These are phyloP conservation scores for Thymelicus lineola DNA, from an alignment of 2,888 invertebrate species.

Conservation along the genomic window DNA sequence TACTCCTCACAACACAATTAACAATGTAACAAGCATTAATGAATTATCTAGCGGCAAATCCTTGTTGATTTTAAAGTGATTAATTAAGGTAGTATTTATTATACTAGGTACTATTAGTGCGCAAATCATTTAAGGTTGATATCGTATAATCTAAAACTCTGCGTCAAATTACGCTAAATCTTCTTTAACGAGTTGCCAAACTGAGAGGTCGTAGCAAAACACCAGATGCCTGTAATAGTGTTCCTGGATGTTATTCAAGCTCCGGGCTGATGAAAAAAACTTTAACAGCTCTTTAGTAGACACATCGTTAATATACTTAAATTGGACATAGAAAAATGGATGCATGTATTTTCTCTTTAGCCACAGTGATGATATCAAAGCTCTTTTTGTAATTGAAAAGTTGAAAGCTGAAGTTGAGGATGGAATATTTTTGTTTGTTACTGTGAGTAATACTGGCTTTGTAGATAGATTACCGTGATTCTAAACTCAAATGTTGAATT, in stretches of 20 bases:
- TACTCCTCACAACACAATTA: no score
- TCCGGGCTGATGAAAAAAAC: not conserved
- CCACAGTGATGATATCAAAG: not conserved
- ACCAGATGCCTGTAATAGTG: conserved; percentile 1
- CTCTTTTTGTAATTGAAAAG: conserved; percentile 6
- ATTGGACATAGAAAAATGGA: not conserved
- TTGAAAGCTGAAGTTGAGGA: not conserved
- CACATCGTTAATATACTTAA: not conserved
- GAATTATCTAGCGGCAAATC: no score
- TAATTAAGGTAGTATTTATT: no score
- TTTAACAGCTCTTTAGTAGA: not conserved
- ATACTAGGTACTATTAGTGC: not conserved
- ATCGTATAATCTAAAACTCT: not conserved
- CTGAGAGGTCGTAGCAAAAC: not conserved
- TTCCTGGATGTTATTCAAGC: not conserved
- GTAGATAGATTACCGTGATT: not conserved
- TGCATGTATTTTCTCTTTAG: not conserved
- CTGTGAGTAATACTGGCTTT: not conserved
- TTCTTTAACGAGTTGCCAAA: not conserved
- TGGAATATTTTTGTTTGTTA: not conserved
- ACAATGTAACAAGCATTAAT: no score
- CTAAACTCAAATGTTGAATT: not conserved
- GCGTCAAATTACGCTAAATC: not conserved
- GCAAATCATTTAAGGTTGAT: conserved; percentile 1
- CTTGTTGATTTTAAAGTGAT: no score